Conservation (phyloP, 2,797 vertebrate genomes). For the Cottoperca gobio region DNA sequence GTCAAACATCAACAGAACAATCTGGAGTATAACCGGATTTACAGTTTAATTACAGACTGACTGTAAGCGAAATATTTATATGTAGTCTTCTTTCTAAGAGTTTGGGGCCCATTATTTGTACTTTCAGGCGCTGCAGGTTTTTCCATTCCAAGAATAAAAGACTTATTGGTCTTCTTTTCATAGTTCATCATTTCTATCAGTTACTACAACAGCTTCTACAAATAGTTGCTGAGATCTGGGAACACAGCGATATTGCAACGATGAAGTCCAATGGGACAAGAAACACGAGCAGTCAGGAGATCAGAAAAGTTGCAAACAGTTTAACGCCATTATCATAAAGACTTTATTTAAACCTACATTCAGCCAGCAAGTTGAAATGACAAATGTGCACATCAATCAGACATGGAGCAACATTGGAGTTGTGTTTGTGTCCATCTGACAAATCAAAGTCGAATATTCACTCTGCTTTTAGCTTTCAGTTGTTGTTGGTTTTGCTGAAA, state of each 20-base stretch:
- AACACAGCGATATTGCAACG: no score
- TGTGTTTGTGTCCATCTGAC: not conserved
- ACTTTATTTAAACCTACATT: not conserved
- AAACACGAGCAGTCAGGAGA: not conserved
- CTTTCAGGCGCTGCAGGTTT: not conserved
- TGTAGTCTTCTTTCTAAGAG: not conserved
- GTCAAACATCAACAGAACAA: constrained; percentile 17
- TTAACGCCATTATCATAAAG: not conserved
- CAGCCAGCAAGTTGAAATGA: not conserved
- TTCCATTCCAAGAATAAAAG: not conserved
- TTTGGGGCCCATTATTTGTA: not conserved
- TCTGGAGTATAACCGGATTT: not conserved
- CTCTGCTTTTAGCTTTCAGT: no score
- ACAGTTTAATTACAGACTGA: not conserved
- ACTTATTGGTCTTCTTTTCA: not conserved
- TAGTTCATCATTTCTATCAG: not conserved
- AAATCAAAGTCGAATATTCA: not conserved
- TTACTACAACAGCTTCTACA: not conserved
- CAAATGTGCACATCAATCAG: not conserved
- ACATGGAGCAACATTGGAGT: not conserved
- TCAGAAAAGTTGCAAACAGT: not conserved
- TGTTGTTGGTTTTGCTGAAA: not conserved
- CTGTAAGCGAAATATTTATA: not conserved
- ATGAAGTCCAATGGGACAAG: not conserved
- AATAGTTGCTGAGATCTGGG: not conserved